Evolutionary conservation across 2,888 invertebrate genomes (phyloP).

Genomic region (Iselma pallidipennis): DNA sequence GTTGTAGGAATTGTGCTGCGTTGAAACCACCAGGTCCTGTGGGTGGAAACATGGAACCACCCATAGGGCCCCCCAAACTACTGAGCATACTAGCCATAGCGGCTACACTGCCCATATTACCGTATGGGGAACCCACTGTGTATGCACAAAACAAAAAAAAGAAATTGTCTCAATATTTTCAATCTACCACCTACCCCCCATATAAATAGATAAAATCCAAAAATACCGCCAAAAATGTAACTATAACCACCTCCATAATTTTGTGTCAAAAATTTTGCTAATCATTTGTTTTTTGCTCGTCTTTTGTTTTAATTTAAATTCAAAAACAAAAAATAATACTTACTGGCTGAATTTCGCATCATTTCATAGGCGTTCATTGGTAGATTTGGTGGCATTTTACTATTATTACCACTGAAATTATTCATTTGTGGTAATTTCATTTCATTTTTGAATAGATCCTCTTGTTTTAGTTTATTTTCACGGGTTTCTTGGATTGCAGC

Average conservation of each 20-base stretch:
- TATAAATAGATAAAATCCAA: neutral
- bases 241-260: neutral
- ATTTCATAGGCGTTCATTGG: conserved; percentile 62
- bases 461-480: conserved; percentile 56
- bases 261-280: neutral
- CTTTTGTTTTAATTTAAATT: too few relatives aligned
- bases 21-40: conserved; percentile 58
- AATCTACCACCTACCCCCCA: too few relatives aligned
- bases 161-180: too few relatives aligned
- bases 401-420: conserved; percentile 33
- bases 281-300: neutral
- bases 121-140: conserved; percentile 50
- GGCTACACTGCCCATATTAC: conserved; percentile 56
- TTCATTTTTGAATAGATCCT: conserved; percentile 45
- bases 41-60: conserved; percentile 49
- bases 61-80: conserved; percentile 55
- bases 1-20: conserved; percentile 81
- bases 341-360: conserved; percentile 57
- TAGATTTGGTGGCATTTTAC: conserved; percentile 57
- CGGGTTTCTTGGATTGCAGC: conserved; percentile 62
- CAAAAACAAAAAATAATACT: conserved; percentile 29
- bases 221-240: neutral
- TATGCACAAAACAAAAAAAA: conserved; percentile 25
- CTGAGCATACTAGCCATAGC: conserved; percentile 58
- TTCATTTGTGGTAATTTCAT: conserved; percentile 35